Evolutionary conservation across 2,797 vertebrate species (phyloP).

Genomic region (Clarias platycephalus): DNA sequence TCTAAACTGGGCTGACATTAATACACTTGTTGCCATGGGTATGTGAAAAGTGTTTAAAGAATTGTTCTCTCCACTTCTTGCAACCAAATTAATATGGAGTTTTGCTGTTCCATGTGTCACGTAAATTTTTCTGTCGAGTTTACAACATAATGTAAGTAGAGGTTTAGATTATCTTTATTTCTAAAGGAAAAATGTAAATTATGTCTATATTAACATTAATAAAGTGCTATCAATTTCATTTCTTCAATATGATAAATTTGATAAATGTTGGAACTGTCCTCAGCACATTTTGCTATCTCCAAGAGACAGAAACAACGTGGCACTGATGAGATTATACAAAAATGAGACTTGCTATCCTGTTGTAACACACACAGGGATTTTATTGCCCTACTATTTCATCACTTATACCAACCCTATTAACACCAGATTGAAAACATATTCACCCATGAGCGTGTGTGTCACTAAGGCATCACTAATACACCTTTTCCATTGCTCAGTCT

Average conservation of each 20-base stretch:
- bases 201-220: not conserved
- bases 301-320: not conserved
- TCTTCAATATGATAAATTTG: not conserved
- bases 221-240: not conserved
- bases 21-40: not conserved
- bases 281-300: not conserved
- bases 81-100: not conserved
- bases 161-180: not conserved
- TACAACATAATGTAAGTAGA: not conserved
- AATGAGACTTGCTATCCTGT: not conserved
- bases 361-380: not conserved
- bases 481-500: conserved; percentile 33
- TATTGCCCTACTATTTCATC: conserved; percentile 31
- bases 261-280: not conserved
- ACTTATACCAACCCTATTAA: conserved; percentile 7
- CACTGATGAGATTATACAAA: conserved; percentile 6
- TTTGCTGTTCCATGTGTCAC: not conserved
- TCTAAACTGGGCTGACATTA: not conserved
- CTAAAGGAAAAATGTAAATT: not conserved
- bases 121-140: not conserved
- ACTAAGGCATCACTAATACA: conserved; percentile 34
- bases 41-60: not conserved
- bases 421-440: not conserved
- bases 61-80: not conserved
- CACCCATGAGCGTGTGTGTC: conserved; percentile 1